Evolutionary conservation across 2,888 invertebrate genomes (phyloP).

Genomic region (Portevinia maculata): DNA sequence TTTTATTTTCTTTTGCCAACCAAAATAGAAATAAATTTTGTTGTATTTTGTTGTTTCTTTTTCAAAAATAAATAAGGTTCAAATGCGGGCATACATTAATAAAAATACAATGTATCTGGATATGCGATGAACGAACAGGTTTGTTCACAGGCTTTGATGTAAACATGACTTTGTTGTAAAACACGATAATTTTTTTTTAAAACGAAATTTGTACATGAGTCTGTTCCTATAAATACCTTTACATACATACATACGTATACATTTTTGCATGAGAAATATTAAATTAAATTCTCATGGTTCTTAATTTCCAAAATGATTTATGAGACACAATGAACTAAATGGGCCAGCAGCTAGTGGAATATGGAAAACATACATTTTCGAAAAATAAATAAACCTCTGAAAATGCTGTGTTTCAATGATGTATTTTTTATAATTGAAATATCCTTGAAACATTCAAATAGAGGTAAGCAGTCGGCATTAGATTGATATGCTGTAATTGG

Average conservation of each 20-base stretch:
- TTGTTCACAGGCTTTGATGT: conserved; percentile 20
- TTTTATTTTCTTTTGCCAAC: conserved; percentile 9
- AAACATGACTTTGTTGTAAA: conserved; percentile 23
- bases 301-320: conserved; percentile 49
- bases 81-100: conserved; percentile 43
- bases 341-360: conserved; percentile 19
- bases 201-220: too few species aligned
- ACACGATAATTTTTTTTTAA: conserved; percentile 1
- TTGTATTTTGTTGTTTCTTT: background rate
- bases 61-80: conserved; percentile 39
- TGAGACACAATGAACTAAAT: conserved; percentile 16
- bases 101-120: conserved; percentile 48
- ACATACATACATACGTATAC: background rate
- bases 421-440: background rate
- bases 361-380: background rate
- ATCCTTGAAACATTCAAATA: background rate
- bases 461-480: background rate
- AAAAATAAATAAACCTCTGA: background rate
- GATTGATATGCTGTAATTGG: background rate
- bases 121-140: conserved; percentile 17
- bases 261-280: background rate
- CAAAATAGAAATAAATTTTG: conserved; percentile 46
- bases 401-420: background rate
- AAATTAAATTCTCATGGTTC: conserved; percentile 23
- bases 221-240: conserved; percentile 15